phyloP scores from a whole-genome alignment of 2,888 invertebrate species.

The Cetonia aurata region DNA sequence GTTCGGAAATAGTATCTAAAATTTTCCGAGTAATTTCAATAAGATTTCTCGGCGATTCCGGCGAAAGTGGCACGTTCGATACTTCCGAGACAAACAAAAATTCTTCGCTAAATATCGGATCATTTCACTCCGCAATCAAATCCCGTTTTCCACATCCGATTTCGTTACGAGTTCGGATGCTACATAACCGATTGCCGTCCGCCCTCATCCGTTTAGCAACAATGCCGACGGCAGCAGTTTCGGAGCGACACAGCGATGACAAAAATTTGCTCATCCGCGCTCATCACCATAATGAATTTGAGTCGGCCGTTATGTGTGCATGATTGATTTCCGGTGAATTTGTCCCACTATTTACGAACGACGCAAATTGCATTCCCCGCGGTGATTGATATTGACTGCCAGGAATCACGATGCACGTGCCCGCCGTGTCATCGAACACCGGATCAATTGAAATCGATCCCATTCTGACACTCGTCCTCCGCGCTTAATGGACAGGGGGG shows the following conservation, averaged over 20 bases:
- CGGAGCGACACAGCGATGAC: not conserved
- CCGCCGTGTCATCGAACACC: conserved; percentile 5
- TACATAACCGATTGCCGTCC: no score
- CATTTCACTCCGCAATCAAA: not conserved
- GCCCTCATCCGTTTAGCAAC: not conserved
- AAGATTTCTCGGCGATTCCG: no score
- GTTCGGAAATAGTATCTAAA: no score
- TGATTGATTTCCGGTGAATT: conserved; percentile 38
- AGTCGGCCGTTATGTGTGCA: conserved; percentile 28
- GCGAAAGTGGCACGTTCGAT: no score
- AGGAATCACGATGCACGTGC: conserved; percentile 34
- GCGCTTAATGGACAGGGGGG: conserved; percentile 21
- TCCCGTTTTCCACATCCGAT: not conserved
- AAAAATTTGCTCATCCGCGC: conserved; percentile 19
- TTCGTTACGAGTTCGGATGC: not conserved
- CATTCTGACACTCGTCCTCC: conserved; percentile 28
- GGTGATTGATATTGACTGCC: conserved; percentile 36
- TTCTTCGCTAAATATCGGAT: no score
- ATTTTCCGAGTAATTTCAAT: no score
- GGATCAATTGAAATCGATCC: conserved; percentile 33
- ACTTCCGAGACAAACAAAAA: no score
- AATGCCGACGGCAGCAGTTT: not conserved
- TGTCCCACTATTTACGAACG: conserved; percentile 36
- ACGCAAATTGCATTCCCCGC: conserved; percentile 35
- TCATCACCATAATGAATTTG: conserved; percentile 36